These are phyloP conservation scores for Lytechinus variegatus DNA, from an alignment of 35 echinoderm and acorn worm genomes.

Conservation along the genomic window DNA sequence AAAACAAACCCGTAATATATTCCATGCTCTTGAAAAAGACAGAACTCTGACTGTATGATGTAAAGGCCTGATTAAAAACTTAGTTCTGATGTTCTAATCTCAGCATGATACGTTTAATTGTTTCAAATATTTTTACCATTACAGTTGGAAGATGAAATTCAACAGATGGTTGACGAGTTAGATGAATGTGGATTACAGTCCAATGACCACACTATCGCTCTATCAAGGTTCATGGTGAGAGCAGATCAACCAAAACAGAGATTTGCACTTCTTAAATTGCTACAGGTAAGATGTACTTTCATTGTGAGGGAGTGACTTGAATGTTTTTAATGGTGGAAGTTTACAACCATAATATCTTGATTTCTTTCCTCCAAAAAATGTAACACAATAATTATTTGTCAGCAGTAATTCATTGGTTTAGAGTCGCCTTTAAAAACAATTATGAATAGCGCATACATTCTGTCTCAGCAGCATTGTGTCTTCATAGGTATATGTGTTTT, in stretches of 20 bases:
- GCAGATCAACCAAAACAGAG: constrained; percentile 81
- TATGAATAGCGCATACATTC: no score
- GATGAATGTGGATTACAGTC: constrained; percentile 79
- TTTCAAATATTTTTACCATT: not conserved
- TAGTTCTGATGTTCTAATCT: no score
- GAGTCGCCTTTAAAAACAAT: no score
- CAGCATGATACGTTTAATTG: not conserved
- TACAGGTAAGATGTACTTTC: constrained; percentile 65
- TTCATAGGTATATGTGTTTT: no score
- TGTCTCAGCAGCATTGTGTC: no score
- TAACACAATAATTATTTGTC: not conserved
- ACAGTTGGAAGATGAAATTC: constrained; percentile 97
- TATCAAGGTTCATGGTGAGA: constrained; percentile 92
- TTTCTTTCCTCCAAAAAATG: not conserved
- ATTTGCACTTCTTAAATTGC: constrained; percentile 77
- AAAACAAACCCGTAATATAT: no score
- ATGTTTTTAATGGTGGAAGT: no score
- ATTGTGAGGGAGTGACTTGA: no score
- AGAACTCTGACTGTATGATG: no score
- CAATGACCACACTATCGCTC: constrained; percentile 80
- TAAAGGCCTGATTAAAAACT: no score
- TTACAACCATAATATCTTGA: no score
- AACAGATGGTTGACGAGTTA: constrained; percentile 65
- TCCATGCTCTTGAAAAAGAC: no score
- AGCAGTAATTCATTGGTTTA: not conserved